A percentile compares a stretch with the other conserved stretches of the same genome.
Conservation (phyloP, 2,888 invertebrate species). For the Athalia circularis region DNA sequence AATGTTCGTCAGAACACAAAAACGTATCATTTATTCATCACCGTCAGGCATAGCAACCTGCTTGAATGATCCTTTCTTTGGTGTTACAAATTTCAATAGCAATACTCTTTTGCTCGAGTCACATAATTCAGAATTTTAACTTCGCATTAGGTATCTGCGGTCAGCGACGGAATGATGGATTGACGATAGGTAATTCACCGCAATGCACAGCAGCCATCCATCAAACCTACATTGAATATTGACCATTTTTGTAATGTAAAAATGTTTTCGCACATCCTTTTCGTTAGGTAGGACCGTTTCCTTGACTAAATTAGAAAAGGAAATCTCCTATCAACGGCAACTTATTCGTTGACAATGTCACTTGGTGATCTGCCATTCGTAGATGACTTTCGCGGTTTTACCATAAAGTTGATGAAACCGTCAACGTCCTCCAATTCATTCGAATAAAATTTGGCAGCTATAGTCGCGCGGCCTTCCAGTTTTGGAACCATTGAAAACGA, state of each 20-base stretch:
- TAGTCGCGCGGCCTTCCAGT: conserved; percentile 86
- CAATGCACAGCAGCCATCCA: neutral
- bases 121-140: no score
- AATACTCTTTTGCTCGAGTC: no score
- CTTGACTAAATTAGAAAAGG: neutral
- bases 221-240: neutral
- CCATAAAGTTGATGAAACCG: conserved; percentile 87
- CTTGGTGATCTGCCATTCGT: conserved; percentile 59
- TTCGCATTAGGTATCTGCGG: no score
- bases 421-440: conserved; percentile 93
- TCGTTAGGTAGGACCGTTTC: conserved; percentile 1
- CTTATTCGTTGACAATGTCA: conserved; percentile 33
- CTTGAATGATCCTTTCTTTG: no score
- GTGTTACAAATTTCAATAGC: no score
- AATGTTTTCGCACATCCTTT: conserved; percentile 14
- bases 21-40: no score
- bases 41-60: no score
- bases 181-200: conserved; percentile 16
- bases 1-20: no score
- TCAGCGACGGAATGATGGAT: conserved; percentile 7
- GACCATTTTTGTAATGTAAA: conserved; percentile 9
- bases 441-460: conserved; percentile 91
- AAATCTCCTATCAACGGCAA: neutral
- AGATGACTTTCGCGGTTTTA: conserved; percentile 75
- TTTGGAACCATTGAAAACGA: conserved; percentile 87